A percentile compares a stretch with the other conserved stretches of the same genome.
Evolutionary conservation across 2,113 vertebrate genomes (phyloP).

Genomic region (Engraulis encrasicolus): DNA sequence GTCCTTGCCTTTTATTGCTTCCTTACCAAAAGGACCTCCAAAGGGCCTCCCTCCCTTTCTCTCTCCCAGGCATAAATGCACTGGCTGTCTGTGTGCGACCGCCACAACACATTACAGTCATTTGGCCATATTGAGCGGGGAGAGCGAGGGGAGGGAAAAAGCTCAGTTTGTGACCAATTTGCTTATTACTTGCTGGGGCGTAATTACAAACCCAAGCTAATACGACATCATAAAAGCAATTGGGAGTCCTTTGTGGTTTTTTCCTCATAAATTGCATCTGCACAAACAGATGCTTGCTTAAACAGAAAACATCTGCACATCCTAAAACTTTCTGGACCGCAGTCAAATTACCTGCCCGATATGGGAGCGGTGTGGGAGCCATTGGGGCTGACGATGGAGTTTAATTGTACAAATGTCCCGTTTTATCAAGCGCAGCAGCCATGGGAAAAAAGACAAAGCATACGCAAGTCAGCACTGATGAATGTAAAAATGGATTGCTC

Average conservation of each 20-base stretch:
- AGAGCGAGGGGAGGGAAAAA: conserved; percentile 31
- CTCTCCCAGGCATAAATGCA: neutral
- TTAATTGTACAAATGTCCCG: conserved; percentile 70
- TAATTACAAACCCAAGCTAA: conserved; percentile 75
- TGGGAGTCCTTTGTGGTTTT: conserved; percentile 73
- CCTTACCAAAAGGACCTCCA: neutral
- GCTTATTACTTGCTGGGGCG: conserved; percentile 70
- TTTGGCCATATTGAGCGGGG: conserved; percentile 61
- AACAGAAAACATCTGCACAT: conserved; percentile 79
- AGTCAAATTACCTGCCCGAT: conserved; percentile 77
- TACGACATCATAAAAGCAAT: conserved; percentile 74
- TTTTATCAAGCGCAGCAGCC: conserved; percentile 51
- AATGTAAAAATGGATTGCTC: neutral
- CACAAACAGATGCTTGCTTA: conserved; percentile 79
- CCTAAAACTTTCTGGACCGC: conserved; percentile 74
- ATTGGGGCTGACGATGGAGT: conserved; percentile 64
- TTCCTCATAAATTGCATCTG: conserved; percentile 73
- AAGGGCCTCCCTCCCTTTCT: no score
- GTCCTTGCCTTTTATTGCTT: conserved; percentile 2
- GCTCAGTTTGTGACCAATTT: conserved; percentile 73
- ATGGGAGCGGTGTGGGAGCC: conserved; percentile 66
- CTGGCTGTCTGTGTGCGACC: conserved; percentile 21
- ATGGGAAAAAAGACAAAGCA: neutral
- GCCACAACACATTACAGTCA: neutral
- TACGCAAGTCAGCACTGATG: neutral